These are phyloP conservation scores for Syrmaticus mikado DNA, from an alignment of 2,113 vertebrate species.

Conservation along the genomic window DNA sequence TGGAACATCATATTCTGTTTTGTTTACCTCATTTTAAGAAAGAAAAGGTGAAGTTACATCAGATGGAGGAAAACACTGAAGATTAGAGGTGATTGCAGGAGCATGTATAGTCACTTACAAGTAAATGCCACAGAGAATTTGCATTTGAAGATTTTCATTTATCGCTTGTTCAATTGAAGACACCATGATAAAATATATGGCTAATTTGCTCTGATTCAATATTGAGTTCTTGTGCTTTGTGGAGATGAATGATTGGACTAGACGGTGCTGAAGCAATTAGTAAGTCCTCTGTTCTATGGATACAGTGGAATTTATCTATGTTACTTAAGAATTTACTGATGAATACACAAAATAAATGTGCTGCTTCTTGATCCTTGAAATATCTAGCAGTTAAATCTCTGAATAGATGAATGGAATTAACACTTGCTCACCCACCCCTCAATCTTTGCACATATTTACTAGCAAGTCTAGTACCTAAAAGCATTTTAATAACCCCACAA, in stretches of 20 bases:
- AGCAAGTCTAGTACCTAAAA: not conserved
- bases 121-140: not conserved
- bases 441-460: not conserved
- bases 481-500: not conserved
- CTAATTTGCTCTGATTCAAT: not conserved
- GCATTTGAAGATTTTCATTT: not conserved
- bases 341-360: not conserved
- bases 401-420: not conserved
- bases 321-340: not conserved
- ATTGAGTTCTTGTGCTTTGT: not conserved
- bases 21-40: not conserved
- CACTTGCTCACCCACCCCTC: not conserved
- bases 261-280: not conserved
- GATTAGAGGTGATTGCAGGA: fast-evolving
- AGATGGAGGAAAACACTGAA: not conserved
- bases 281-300: not conserved
- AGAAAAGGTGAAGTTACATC: not conserved
- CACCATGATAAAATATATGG: fast-evolving
- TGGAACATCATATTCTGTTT: not conserved
- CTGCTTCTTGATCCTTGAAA: not conserved
- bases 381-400: not conserved
- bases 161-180: not conserved
- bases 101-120: not conserved
- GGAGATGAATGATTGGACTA: not conserved
- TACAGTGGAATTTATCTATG: not conserved